Conservation (phyloP, 1,140 invertebrate species). For the Penaeus vannamei region DNA sequence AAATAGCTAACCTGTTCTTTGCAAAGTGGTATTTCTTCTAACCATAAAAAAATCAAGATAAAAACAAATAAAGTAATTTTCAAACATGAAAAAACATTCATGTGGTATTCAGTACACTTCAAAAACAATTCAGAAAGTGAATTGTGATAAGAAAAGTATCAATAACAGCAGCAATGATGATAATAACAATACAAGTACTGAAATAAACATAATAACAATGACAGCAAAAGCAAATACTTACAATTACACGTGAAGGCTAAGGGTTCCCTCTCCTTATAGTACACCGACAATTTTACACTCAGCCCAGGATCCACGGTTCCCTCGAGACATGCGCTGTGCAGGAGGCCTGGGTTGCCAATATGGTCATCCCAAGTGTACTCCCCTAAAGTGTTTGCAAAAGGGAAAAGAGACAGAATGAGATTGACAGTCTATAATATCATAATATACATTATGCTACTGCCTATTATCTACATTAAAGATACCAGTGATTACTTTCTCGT, state of each 20-base stretch:
- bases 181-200: background rate
- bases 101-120: too few species aligned
- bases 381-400: slow-evolving; percentile 44
- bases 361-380: slow-evolving; percentile 64
- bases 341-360: slow-evolving; percentile 66
- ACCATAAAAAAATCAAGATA: too few species aligned
- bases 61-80: too few species aligned
- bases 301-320: slow-evolving; percentile 47
- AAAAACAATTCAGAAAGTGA: background rate
- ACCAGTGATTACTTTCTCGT: too few species aligned
- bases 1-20: too few species aligned
- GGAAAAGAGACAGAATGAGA: too few species aligned
- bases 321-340: slow-evolving; percentile 67
- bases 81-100: too few species aligned
- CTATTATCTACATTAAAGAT: too few species aligned
- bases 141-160: background rate
- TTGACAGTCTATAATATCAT: too few species aligned
- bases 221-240: slow-evolving; percentile 44
- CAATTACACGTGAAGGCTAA: slow-evolving; percentile 67
- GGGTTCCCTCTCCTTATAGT: slow-evolving; percentile 52
- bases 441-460: too few species aligned
- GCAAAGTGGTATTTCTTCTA: too few species aligned
- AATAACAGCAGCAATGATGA: background rate
- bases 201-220: background rate
- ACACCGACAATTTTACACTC: slow-evolving; percentile 65